A percentile compares a stretch with the other conserved stretches of the same genome.
Conservation (phyloP, 1,140 invertebrate species). For the Hycleus cichorii region DNA sequence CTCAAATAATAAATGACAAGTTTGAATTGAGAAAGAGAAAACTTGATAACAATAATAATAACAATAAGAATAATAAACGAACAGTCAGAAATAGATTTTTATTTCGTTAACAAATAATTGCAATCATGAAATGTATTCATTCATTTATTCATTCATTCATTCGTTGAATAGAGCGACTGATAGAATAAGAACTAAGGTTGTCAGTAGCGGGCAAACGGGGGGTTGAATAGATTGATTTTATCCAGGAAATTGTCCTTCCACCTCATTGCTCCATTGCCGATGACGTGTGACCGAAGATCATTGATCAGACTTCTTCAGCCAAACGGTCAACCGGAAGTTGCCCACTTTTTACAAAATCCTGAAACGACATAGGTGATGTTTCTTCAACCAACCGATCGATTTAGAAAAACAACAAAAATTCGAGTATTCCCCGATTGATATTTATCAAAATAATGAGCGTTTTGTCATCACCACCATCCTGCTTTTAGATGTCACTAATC, state of each 20-base stretch:
- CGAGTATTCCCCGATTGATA: too few relatives aligned
- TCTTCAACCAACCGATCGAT: background rate
- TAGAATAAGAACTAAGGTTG: too few relatives aligned
- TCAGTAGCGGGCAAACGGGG: too few relatives aligned
- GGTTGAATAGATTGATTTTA: too few relatives aligned
- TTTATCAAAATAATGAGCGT: background rate
- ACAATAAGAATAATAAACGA: too few relatives aligned
- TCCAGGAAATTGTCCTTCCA: slow-evolving; percentile 21
- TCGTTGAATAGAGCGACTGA: too few relatives aligned
- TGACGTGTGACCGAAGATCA: slow-evolving; percentile 22
- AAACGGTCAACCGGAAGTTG: slow-evolving; percentile 6
- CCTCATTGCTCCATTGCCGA: slow-evolving; percentile 17
- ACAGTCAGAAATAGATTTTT: too few relatives aligned
- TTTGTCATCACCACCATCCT: slow-evolving; percentile 33
- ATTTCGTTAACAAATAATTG: slow-evolving; percentile 1
- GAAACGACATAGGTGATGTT: background rate
- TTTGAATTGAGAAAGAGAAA: background rate
- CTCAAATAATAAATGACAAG: slow-evolving; percentile 13
- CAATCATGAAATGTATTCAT: slow-evolving; percentile 9
- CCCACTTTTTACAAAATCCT: background rate
- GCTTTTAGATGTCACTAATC: slow-evolving; percentile 28
- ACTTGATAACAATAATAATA: too few relatives aligned
- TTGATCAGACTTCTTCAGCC: slow-evolving; percentile 15
- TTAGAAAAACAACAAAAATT: too few relatives aligned
- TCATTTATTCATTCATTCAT: background rate